phyloP scores from a whole-genome alignment of 2,113 vertebrate species.

The Falcunculus frontatus region DNA sequence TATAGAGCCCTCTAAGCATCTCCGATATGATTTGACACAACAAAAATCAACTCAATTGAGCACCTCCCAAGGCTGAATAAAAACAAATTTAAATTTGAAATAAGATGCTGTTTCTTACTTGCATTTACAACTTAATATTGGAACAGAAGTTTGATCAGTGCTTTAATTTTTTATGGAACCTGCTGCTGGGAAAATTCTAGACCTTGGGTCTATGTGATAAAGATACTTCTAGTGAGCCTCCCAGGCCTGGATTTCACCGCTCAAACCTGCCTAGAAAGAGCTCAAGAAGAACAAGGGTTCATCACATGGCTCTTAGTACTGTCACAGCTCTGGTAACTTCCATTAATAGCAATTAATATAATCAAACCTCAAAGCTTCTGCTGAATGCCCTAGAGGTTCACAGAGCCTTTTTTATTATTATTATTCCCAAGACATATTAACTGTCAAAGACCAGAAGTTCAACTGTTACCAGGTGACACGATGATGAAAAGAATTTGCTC shows the following conservation, averaged over 20 bases:
- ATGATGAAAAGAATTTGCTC: neutral
- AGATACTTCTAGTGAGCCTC: neutral
- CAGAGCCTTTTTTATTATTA: neutral
- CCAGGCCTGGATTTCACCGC: neutral
- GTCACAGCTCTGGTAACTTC: neutral
- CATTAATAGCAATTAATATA: neutral
- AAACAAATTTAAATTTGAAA: slow-evolving; percentile 42
- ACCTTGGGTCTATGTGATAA: neutral
- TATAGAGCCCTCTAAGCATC: neutral
- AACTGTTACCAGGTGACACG: neutral
- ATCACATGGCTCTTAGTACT: neutral
- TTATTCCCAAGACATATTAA: neutral
- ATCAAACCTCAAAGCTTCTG: neutral
- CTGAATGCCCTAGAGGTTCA: neutral
- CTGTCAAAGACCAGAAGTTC: neutral
- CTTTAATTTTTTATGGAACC: slow-evolving; percentile 41
- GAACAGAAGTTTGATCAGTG: slow-evolving; percentile 13
- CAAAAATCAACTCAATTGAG: slow-evolving; percentile 12
- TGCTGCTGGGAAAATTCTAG: slow-evolving; percentile 34
- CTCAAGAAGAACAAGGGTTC: neutral
- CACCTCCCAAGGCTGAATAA: slow-evolving; percentile 14
- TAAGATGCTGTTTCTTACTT: slow-evolving; percentile 21
- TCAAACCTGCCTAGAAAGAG: neutral
- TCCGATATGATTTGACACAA: slow-evolving; percentile 24
- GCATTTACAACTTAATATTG: slow-evolving; percentile 41